phyloP scores from a whole-genome alignment of 2,888 invertebrate genomes.

The Synanthedon myopaeformis region DNA sequence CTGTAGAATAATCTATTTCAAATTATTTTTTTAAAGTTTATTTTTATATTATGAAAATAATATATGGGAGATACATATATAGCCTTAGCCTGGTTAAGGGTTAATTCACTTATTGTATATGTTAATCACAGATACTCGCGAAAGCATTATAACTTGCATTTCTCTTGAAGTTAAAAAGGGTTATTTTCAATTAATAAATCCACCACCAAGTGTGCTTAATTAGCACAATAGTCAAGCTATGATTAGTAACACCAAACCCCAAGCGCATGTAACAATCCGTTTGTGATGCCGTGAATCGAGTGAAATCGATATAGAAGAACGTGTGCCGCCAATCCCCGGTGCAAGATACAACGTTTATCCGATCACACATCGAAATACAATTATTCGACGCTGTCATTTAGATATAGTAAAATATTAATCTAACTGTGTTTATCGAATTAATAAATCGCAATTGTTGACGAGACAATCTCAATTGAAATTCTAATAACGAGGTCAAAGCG shows the following conservation, averaged over 20 bases:
- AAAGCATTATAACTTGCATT: too few species aligned
- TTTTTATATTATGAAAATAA: too few species aligned
- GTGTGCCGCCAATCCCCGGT: conserved; percentile 52
- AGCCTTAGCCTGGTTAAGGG: too few species aligned
- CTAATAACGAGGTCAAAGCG: conserved; percentile 40
- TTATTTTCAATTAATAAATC: conserved; percentile 21
- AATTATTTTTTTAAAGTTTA: too few species aligned
- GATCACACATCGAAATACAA: conserved; percentile 45
- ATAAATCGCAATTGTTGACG: conserved; percentile 54
- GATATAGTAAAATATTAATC: conserved; percentile 49
- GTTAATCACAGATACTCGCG: too few species aligned
- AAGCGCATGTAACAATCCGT: conserved; percentile 22
- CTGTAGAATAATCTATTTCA: too few species aligned
- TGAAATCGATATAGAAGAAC: conserved; percentile 16
- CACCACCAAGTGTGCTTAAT: conserved; percentile 21
- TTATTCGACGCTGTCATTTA: conserved; percentile 33
- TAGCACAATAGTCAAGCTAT: conserved; percentile 23
- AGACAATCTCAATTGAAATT: conserved; percentile 48
- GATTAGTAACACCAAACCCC: conserved; percentile 24
- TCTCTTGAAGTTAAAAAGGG: too few species aligned
- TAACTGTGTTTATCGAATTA: conserved; percentile 44
- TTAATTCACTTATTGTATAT: too few species aligned
- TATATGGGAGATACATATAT: too few species aligned
- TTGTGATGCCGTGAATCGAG: conserved; percentile 18
- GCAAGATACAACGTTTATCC: conserved; percentile 58